Evolutionary conservation across 2,113 vertebrate genomes (phyloP).

Genomic region (Aplodontia rufa): DNA sequence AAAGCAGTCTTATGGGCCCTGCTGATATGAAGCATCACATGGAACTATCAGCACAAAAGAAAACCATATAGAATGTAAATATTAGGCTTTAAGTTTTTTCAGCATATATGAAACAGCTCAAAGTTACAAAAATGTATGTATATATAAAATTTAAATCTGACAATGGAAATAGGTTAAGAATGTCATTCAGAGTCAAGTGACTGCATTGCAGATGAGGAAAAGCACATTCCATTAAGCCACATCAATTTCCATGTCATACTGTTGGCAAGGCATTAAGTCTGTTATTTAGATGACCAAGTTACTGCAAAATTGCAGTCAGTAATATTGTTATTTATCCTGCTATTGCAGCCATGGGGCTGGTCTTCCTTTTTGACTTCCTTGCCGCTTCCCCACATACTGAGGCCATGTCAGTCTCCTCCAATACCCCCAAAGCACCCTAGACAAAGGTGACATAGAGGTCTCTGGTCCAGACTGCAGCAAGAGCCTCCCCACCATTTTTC

Average conservation of each 20-base stretch:
- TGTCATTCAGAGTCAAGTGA: background rate
- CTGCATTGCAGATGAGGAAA: fast-evolving
- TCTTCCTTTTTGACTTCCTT: fast-evolving
- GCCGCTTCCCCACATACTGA: background rate
- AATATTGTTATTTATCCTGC: fast-evolving
- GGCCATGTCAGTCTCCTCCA: fast-evolving
- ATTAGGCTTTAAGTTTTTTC: background rate
- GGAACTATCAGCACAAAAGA: background rate
- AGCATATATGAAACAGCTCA: background rate
- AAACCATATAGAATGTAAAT: background rate
- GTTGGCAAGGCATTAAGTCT: fast-evolving
- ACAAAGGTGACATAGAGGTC: background rate
- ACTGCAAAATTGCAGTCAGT: fast-evolving
- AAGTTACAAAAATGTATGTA: background rate
- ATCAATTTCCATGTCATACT: fast-evolving
- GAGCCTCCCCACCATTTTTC: fast-evolving
- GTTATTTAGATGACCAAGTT: background rate
- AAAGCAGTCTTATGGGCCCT: background rate
- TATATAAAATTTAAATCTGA: background rate
- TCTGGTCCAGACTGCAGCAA: too few relatives aligned
- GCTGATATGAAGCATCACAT: background rate
- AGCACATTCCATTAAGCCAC: fast-evolving
- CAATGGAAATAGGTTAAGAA: too few relatives aligned
- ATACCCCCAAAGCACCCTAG: background rate
- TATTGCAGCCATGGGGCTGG: background rate